A percentile compares a stretch with the other conserved stretches of the same genome.
These are phyloP conservation scores for Cryptotermes secundus DNA, from an alignment of 1,140 invertebrate species.

Conservation along the genomic window DNA sequence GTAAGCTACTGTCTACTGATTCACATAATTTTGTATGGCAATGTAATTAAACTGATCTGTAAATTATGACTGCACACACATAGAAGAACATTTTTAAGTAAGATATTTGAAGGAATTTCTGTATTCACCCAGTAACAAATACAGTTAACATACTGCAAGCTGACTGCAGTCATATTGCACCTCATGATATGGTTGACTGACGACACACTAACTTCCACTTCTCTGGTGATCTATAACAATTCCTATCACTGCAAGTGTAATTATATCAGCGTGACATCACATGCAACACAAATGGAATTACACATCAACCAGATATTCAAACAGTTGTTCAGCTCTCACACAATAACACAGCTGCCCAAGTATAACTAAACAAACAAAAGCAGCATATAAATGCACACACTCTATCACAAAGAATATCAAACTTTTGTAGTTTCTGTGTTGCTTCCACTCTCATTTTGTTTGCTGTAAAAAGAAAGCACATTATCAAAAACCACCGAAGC, in stretches of 20 bases:
- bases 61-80: too few relatives aligned
- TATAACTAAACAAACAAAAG: not conserved
- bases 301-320: not conserved
- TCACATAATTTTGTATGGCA: too few relatives aligned
- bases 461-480: constrained; percentile 15
- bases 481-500: constrained; percentile 58
- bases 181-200: too few relatives aligned
- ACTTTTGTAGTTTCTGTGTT: constrained; percentile 18
- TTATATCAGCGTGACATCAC: not conserved
- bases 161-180: too few relatives aligned
- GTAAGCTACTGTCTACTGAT: too few relatives aligned
- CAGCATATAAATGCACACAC: not conserved
- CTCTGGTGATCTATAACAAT: not conserved
- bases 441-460: constrained; percentile 24
- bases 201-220: not conserved
- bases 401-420: not conserved
- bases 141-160: too few relatives aligned
- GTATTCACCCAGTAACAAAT: too few relatives aligned
- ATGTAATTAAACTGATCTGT: too few relatives aligned
- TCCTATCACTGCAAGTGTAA: constrained; percentile 12
- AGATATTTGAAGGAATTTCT: too few relatives aligned
- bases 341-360: not conserved
- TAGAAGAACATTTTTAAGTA: too few relatives aligned
- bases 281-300: not conserved
- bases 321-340: not conserved